phyloP scores from a whole-genome alignment of 2,888 invertebrate species.

The Plebejus anna region DNA sequence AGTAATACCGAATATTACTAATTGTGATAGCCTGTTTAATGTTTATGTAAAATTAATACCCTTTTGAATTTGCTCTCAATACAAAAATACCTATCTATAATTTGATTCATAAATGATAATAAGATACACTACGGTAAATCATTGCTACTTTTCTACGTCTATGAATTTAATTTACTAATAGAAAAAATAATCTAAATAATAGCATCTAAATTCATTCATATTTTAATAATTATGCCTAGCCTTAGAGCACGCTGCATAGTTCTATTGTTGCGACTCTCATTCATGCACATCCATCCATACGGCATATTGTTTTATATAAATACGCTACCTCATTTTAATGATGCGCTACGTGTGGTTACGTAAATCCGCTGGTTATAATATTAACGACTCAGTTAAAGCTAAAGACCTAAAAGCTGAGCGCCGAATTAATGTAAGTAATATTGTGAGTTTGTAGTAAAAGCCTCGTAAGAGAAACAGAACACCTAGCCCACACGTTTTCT shows the following conservation, averaged over 20 bases:
- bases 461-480: background rate
- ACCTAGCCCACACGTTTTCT: too few relatives aligned
- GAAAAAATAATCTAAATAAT: background rate
- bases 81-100: too few relatives aligned
- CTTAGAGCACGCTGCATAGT: slow-evolving; percentile 1
- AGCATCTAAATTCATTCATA: background rate
- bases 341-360: background rate
- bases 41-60: too few relatives aligned
- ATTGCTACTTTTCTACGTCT: background rate
- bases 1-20: too few relatives aligned
- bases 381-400: slow-evolving; percentile 5
- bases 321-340: slow-evolving; percentile 20
- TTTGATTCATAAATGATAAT: too few relatives aligned
- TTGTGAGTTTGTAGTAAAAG: background rate
- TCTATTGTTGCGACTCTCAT: slow-evolving; percentile 11
- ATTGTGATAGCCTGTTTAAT: too few relatives aligned
- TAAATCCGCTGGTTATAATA: background rate
- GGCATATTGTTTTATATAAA: slow-evolving; percentile 11
- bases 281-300: slow-evolving; percentile 19
- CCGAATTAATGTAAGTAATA: background rate
- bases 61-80: too few relatives aligned
- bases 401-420: slow-evolving; percentile 8
- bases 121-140: background rate
- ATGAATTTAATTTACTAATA: background rate
- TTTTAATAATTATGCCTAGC: slow-evolving; percentile 3